A percentile compares a stretch with the other conserved stretches of the same genome.
phyloP scores from a whole-genome alignment of 2,888 invertebrate species.

The Drosophila leonis region DNA sequence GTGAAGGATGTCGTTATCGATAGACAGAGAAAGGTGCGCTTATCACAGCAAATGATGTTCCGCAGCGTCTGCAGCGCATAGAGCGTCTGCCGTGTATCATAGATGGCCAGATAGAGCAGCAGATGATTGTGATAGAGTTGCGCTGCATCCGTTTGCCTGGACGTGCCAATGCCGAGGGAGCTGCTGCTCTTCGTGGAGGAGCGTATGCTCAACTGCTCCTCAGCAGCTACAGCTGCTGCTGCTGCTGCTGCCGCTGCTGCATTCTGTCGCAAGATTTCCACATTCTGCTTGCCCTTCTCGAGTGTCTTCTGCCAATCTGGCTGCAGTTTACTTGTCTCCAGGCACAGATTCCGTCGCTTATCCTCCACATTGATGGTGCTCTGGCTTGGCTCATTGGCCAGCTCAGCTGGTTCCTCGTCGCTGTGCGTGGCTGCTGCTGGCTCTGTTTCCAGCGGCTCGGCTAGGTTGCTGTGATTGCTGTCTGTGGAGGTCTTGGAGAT shows the following conservation, averaged over 20 bases:
- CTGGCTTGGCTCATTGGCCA: constrained; percentile 51
- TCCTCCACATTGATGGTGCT: constrained; percentile 84
- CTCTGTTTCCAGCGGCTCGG: constrained; percentile 43
- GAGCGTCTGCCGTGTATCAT: constrained; percentile 90
- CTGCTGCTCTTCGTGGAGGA: constrained; percentile 68
- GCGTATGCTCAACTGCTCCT: constrained; percentile 67
- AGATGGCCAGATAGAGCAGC: constrained; percentile 92
- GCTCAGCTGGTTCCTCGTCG: constrained; percentile 77
- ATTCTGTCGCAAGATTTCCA: constrained; percentile 84
- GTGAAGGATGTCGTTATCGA: constrained; percentile 91
- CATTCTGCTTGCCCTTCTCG: constrained; percentile 85
- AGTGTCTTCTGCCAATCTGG: constrained; percentile 83
- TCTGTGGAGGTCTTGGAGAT: constrained; percentile 85
- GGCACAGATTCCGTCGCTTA: constrained; percentile 79
- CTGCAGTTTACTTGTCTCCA: constrained; percentile 80
- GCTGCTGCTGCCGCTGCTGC: constrained; percentile 62
- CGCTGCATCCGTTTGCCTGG: constrained; percentile 54
- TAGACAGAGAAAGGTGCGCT: constrained; percentile 90
- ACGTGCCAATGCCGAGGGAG: constrained; percentile 42
- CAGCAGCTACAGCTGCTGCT: constrained; percentile 60
- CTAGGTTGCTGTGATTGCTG: constrained; percentile 82
- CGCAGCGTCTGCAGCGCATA: constrained; percentile 92
- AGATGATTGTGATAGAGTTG: constrained; percentile 92
- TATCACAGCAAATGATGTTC: constrained; percentile 90
- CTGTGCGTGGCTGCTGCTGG: constrained; percentile 56